Percentiles rank a stretch among this genome's conserved stretches.
Evolutionary conservation across 2,888 invertebrate species (phyloP).

Genomic region (Matsumyia berberina): DNA sequence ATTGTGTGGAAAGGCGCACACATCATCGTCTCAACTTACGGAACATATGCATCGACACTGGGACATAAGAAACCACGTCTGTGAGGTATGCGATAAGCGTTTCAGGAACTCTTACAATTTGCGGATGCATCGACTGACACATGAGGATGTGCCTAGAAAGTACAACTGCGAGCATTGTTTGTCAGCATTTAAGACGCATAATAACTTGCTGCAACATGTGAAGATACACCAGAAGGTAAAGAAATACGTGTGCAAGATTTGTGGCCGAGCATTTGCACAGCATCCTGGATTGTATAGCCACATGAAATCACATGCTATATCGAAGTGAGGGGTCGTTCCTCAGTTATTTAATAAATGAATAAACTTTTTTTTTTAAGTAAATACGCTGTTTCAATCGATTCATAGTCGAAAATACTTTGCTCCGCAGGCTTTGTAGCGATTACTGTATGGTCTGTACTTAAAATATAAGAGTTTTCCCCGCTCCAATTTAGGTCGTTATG

Average conservation of each 20-base stretch:
- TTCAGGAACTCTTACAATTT: slow-evolving; percentile 69
- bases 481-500: too few relatives aligned
- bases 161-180: slow-evolving; percentile 54
- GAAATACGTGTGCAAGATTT: slow-evolving; percentile 72
- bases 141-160: slow-evolving; percentile 66
- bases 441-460: too few relatives aligned
- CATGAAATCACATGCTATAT: slow-evolving; percentile 72
- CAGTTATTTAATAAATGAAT: neutral
- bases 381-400: too few relatives aligned
- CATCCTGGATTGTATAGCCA: slow-evolving; percentile 76
- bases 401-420: too few relatives aligned
- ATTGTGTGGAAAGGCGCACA: slow-evolving; percentile 70
- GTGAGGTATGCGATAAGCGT: slow-evolving; percentile 68
- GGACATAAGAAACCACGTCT: slow-evolving; percentile 62
- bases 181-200: slow-evolving; percentile 64
- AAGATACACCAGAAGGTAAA: slow-evolving; percentile 72
- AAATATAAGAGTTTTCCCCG: too few relatives aligned
- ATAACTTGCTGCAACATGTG: slow-evolving; percentile 61
- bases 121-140: slow-evolving; percentile 60
- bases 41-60: slow-evolving; percentile 71
- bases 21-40: slow-evolving; percentile 63
- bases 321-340: neutral
- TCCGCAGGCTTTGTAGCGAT: too few relatives aligned
- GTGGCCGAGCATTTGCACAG: slow-evolving; percentile 74
- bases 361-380: too few relatives aligned